Base-by-base conservation (phyloP, 2,113 vertebrate species). In the Hyperopisus bebe region DNA sequence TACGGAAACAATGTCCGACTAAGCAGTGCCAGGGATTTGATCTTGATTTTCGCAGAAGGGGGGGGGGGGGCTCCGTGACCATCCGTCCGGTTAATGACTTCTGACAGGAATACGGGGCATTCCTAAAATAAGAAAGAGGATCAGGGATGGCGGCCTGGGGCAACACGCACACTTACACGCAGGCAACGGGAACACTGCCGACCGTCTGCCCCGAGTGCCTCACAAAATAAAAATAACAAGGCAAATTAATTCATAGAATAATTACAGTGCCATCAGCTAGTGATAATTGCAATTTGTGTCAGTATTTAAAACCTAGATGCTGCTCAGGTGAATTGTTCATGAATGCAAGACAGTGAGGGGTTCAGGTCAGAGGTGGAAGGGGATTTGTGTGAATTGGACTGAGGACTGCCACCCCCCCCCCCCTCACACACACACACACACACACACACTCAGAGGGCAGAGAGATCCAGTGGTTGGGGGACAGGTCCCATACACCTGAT, bases 31-130 rank as follows among this genome's bases (percentile, higher is more conserved):
- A 48, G 92, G 91, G 93, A 95, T 93, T 94, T 94, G 93, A 95
- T 94, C 88, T 89, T 94, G 92, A 95, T 95, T 89, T 91, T 90
- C 92, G 92, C 86, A 92, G 93, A 94, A 93, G 90, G 92, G 91
- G 86, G 3, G 13, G 50, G 89, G 66, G 88, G 92, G 91, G 90
- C 91, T 92, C 85, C 89, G 88, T 92, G 21, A 94, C 93, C 93
- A 92, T 92, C 95, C 93, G 94, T 94, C 92, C 93, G 91, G 95
- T 95, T 94, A 95, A 94, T 94, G 91, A 94, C 93, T 94, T 91
- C 94, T 93, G 94, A 94, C 92, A 94, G 91, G 93, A 92, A 55
- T 92, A 91, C 90, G 74, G 90, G 88, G 91, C 90, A 89, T 93
- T 92, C 90, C 90, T 86, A 89, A 91, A 93, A 87, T 50, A 90